These are phyloP conservation scores for Antheraea yamamai DNA, from an alignment of 2,888 invertebrate genomes.

Conservation along the genomic window DNA sequence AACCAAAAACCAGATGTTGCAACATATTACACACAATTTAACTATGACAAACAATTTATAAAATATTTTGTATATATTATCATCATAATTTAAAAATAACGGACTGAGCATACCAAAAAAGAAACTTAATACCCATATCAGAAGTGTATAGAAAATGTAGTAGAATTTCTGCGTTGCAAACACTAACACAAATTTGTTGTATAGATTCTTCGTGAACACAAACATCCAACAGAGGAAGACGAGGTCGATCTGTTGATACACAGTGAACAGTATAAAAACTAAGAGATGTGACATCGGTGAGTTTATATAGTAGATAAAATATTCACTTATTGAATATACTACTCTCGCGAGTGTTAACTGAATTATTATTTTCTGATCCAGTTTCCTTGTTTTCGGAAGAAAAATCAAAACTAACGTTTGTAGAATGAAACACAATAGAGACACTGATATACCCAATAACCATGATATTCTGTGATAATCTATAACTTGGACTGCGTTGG, in stretches of 20 bases:
- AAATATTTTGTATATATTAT: slow-evolving; percentile 25
- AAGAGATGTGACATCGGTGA: neutral
- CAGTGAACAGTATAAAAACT: slow-evolving; percentile 30
- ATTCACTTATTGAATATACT: slow-evolving; percentile 50
- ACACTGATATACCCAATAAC: too few species aligned
- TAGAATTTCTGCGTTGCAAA: slow-evolving; percentile 41
- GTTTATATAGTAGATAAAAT: slow-evolving; percentile 26
- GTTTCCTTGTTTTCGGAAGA: too few species aligned
- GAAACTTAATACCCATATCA: slow-evolving; percentile 48
- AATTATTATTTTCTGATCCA: too few species aligned
- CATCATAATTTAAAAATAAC: neutral
- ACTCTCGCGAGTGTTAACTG: slow-evolving; percentile 51
- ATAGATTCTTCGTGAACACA: slow-evolving; percentile 60
- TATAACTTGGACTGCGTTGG: neutral
- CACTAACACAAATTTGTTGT: slow-evolving; percentile 60
- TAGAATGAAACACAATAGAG: too few species aligned
- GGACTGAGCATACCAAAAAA: slow-evolving; percentile 41
- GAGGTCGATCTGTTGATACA: slow-evolving; percentile 54
- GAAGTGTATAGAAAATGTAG: slow-evolving; percentile 37
- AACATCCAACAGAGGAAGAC: slow-evolving; percentile 62
- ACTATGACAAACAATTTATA: slow-evolving; percentile 44
- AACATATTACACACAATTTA: slow-evolving; percentile 49
- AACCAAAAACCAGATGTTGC: slow-evolving; percentile 52
- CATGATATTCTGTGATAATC: slow-evolving; percentile 31
- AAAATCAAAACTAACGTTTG: too few species aligned